These are phyloP conservation scores for Ptiloglossa arizonensis DNA, from an alignment of 1,140 invertebrate genomes.

Conservation along the genomic window DNA sequence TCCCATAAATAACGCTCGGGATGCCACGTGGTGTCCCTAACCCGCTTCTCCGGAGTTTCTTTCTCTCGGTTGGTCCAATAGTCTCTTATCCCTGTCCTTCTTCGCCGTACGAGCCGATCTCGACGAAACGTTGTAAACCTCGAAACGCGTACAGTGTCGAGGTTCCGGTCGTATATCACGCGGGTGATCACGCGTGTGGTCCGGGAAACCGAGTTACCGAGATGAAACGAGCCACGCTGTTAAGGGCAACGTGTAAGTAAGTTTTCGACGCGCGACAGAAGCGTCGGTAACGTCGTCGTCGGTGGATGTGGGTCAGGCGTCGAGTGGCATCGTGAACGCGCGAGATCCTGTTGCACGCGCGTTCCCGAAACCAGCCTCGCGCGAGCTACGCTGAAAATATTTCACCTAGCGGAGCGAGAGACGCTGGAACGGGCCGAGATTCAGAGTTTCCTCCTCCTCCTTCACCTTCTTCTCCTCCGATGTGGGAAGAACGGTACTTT, in stretches of 20 bases:
- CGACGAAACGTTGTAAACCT: not conserved
- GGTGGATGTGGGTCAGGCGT: slow-evolving; percentile 30
- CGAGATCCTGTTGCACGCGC: slow-evolving; percentile 27
- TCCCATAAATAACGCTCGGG: too few species aligned
- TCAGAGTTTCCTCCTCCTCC: slow-evolving; percentile 45
- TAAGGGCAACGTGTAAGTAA: slow-evolving; percentile 10
- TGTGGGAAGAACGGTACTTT: slow-evolving; percentile 66
- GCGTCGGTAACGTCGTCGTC: not conserved
- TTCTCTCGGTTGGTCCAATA: not conserved
- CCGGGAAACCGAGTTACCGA: slow-evolving; percentile 1
- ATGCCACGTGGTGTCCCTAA: too few species aligned
- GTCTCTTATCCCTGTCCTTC: not conserved
- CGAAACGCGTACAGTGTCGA: not conserved
- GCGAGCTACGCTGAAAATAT: not conserved
- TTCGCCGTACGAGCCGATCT: not conserved
- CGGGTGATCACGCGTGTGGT: slow-evolving; percentile 24
- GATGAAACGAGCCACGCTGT: not conserved
- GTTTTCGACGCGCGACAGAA: not conserved
- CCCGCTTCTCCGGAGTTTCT: too few species aligned
- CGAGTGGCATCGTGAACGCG: not conserved
- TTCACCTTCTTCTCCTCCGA: too few species aligned
- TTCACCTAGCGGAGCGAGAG: slow-evolving; percentile 24
- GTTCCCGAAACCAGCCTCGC: slow-evolving; percentile 10
- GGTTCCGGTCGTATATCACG: slow-evolving; percentile 16
- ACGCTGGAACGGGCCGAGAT: slow-evolving; percentile 38